A percentile compares a stretch with the other conserved stretches of the same genome.
phyloP scores from a whole-genome alignment of 2,113 vertebrate genomes.

The Oreochromis aureus region DNA sequence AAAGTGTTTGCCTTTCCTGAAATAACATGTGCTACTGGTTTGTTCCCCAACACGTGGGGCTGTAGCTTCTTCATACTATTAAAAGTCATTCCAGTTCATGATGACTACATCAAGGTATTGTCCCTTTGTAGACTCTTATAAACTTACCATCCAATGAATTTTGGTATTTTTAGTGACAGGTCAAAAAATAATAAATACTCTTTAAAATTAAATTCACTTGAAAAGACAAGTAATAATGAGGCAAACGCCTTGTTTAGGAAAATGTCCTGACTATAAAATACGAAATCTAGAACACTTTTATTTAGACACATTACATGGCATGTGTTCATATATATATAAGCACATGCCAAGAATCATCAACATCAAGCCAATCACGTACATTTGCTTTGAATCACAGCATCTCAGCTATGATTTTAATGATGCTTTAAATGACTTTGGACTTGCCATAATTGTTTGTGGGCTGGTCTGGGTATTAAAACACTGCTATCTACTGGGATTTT shows the following conservation, averaged over 20 bases:
- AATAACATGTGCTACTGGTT: conserved; percentile 82
- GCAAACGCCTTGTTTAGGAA: background rate
- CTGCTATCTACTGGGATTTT: background rate
- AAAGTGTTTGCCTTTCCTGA: conserved; percentile 87
- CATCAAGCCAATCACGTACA: background rate
- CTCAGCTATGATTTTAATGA: background rate
- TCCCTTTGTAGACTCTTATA: background rate
- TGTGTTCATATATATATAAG: background rate
- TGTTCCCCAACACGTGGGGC: conserved; percentile 78
- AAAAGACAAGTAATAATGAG: background rate
- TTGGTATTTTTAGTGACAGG: background rate
- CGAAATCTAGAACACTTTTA: background rate
- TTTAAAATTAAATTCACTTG: background rate
- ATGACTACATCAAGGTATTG: conserved; percentile 84
- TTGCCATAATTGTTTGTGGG: background rate
- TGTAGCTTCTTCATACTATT: conserved; percentile 79
- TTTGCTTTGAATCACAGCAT: background rate
- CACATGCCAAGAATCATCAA: background rate
- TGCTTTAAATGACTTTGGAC: background rate
- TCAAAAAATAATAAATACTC: background rate
- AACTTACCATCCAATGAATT: background rate
- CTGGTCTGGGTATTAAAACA: background rate
- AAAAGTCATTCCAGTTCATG: conserved; percentile 82
- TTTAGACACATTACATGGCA: background rate
- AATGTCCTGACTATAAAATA: background rate